Base-by-base conservation (phyloP, 2,888 invertebrate species). In the Ommatoiulus sabulosus region DNA sequence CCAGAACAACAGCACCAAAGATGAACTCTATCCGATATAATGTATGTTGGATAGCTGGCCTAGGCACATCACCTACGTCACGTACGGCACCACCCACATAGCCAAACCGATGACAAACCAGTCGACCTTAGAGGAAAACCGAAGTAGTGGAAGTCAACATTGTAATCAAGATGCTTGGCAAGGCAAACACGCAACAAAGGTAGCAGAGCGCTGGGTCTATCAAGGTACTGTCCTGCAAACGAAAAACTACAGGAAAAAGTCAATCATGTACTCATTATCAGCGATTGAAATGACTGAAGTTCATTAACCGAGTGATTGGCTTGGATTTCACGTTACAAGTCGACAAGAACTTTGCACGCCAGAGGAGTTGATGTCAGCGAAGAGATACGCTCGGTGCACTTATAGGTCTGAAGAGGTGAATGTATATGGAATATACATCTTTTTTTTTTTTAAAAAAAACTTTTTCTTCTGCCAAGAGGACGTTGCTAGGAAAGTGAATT, bases 21-120 rank as follows among this genome's bases (percentile, higher is more conserved):
- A 20, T 20, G 63, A 63, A 63, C 63, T 63, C n/a, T 20, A 63
- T 63, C 63, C 3, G 20, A 63, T 20, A n/a, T n/a, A n/a, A n/a
- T n/a, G n/a, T n/a, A 63, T 63, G 63, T 17, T 63, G n/a, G 63
- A 63, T 63, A 63, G 63, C 5, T 63, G 63, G 20, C 20, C n/a
- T 17, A 57, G 57, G 57, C 57, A 57, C 57, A n/a, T n/a, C n/a
- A 57, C 57, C 57, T 57, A 63, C 63, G 63, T 63, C 63, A 63
- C n/a, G n/a, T n/a, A n/a, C 63, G 63, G 63, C 63, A 63, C n/a
- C 63, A 63, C 63, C 63, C 63, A 63, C 63, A n/a, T 63, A 63
- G n/a, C 17, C 12, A 63, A 63, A n/a, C n/a, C 63, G 63, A 63
- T 63, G 63, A 63, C 63, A 63, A 63, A 63, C 63, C 63, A 63